Conservation (phyloP, 2,797 vertebrate species). For the Cyprinodon diabolis region DNA sequence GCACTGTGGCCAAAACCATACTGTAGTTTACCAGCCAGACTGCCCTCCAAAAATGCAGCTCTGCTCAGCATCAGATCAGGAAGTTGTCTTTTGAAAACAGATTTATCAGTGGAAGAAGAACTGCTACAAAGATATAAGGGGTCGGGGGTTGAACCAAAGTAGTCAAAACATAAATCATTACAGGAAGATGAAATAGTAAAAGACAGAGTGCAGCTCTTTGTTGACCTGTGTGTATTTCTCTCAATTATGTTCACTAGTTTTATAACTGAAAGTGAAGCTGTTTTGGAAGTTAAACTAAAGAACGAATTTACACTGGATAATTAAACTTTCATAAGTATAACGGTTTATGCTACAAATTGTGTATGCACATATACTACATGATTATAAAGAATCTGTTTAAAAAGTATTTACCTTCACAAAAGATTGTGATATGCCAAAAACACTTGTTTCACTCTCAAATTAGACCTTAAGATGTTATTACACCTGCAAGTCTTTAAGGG, state of each 20-base stretch:
- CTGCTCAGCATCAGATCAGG: no score
- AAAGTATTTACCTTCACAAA: not conserved
- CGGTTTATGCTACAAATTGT: not conserved
- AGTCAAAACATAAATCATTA: not conserved
- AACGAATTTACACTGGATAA: not conserved
- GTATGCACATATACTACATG: not conserved
- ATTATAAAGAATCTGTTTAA: not conserved
- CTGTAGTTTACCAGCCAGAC: no score
- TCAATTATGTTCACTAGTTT: not conserved
- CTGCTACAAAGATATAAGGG: no score
- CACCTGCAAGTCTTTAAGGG: not conserved
- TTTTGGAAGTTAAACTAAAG: not conserved
- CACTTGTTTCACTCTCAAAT: not conserved
- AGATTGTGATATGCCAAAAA: not conserved
- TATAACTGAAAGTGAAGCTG: not conserved
- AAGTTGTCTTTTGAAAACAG: no score
- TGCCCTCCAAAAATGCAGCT: no score
- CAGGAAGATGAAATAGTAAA: not conserved
- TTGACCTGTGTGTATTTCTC: no score
- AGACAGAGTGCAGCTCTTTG: not conserved
- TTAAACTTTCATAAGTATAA: no score
- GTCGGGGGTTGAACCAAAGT: not conserved
- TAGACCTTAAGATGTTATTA: not conserved
- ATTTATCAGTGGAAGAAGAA: no score
- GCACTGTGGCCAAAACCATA: no score